phyloP scores from a whole-genome alignment of 2,797 vertebrate genomes.

The Tarsius wallacei region DNA sequence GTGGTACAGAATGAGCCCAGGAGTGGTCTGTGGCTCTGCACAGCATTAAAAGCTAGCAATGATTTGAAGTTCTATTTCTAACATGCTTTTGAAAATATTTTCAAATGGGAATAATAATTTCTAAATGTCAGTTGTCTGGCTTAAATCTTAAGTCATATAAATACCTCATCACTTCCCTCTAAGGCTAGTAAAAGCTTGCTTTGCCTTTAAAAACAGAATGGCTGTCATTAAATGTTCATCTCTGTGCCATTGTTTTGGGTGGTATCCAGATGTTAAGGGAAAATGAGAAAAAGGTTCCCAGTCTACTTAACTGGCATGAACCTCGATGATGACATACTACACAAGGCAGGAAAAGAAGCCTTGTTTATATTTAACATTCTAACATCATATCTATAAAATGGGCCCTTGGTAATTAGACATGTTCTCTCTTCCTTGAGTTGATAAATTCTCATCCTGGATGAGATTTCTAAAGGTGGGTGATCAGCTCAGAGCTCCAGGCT shows the following conservation, averaged over 20 bases:
- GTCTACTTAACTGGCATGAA: constrained; percentile 53
- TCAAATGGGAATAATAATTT: constrained; percentile 58
- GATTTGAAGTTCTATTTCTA: constrained; percentile 19
- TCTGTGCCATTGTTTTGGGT: not conserved
- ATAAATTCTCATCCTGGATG: not conserved
- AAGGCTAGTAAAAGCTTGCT: not conserved
- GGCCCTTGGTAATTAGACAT: constrained; percentile 20
- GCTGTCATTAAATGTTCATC: not conserved
- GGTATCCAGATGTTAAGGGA: not conserved
- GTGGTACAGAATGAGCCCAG: not conserved
- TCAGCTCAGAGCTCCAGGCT: not conserved
- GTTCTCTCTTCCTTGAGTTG: not conserved
- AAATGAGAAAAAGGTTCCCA: not conserved
- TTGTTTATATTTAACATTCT: constrained; percentile 47
- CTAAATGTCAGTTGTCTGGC: constrained; percentile 52
- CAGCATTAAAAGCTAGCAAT: not conserved
- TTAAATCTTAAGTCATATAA: constrained; percentile 53
- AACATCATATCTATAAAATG: constrained; percentile 31
- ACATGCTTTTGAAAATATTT: not conserved
- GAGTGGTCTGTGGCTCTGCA: not conserved
- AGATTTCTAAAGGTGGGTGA: not conserved
- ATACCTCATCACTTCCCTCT: not conserved
- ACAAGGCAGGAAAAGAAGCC: not conserved
- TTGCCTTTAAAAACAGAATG: constrained; percentile 36
- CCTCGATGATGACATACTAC: not conserved